A percentile compares a stretch with the other conserved stretches of the same genome.
These are phyloP conservation scores for Tuberolachnus salignus DNA, from an alignment of 2,888 invertebrate species.

Conservation along the genomic window DNA sequence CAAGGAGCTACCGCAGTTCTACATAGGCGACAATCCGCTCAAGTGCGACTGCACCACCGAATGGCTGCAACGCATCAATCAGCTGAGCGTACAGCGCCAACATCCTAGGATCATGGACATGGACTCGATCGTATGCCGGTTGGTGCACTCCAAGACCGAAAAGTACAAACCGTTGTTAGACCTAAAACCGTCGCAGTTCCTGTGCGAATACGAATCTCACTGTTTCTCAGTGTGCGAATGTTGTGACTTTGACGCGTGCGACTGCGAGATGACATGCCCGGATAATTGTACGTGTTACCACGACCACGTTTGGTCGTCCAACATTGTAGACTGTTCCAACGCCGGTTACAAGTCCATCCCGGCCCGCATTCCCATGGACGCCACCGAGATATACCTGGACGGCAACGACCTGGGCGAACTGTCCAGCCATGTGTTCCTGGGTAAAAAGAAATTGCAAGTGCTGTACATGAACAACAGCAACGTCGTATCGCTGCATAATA, in stretches of 20 bases:
- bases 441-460: slow-evolving; percentile 85
- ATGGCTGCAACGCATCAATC: slow-evolving; percentile 91
- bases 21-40: slow-evolving; percentile 92
- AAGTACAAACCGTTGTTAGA: slow-evolving; percentile 57
- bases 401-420: slow-evolving; percentile 88
- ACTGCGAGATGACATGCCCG: slow-evolving; percentile 97
- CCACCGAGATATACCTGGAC: slow-evolving; percentile 91
- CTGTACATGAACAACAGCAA: slow-evolving; percentile 88
- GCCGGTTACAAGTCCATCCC: slow-evolving; percentile 83
- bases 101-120: slow-evolving; percentile 89
- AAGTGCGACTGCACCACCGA: slow-evolving; percentile 95
- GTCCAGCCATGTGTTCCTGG: slow-evolving; percentile 88
- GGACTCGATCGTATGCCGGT: slow-evolving; percentile 86
- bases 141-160: slow-evolving; percentile 73
- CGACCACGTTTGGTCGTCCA: slow-evolving; percentile 91
- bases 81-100: slow-evolving; percentile 79
- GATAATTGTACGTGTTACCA: slow-evolving; percentile 93
- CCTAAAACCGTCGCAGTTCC: slow-evolving; percentile 70
- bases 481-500: slow-evolving; percentile 83
- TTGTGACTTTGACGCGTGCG: slow-evolving; percentile 96
- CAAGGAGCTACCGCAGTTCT: slow-evolving; percentile 84
- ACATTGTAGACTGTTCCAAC: slow-evolving; percentile 88
- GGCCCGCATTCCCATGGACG: slow-evolving; percentile 92
- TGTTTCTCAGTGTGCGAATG: slow-evolving; percentile 95
- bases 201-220: slow-evolving; percentile 90